Conservation (phyloP, 2,113 vertebrate genomes). For the Burhinus bistriatus region DNA sequence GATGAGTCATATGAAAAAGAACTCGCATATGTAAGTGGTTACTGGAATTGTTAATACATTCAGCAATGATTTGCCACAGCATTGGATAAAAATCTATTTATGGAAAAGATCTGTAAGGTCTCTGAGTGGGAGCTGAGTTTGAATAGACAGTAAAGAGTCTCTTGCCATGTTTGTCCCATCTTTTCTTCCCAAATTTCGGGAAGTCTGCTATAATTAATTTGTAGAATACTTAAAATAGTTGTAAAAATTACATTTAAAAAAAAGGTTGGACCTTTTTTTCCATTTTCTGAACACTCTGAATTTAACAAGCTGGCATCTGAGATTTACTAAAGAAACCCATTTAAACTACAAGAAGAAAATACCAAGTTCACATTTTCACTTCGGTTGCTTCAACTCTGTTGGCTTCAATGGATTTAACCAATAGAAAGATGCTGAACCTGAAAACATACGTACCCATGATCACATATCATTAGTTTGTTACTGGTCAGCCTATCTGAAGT, state of each 20-base stretch:
- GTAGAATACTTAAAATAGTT: background rate
- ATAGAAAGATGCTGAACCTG: background rate
- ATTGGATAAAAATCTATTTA: background rate
- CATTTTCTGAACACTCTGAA: background rate
- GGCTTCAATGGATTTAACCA: background rate
- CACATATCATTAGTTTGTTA: background rate
- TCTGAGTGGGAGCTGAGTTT: background rate
- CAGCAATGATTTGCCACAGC: background rate
- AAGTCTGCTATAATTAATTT: background rate
- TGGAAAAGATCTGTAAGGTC: background rate
- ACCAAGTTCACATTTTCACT: background rate
- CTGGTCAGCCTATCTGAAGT: background rate
- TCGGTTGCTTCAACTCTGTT: background rate
- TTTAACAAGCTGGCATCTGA: background rate
- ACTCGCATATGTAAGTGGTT: background rate
- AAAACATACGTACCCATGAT: background rate
- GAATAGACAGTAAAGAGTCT: background rate
- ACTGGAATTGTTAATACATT: slow-evolving; percentile 13
- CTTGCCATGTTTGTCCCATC: background rate
- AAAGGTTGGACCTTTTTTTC: background rate
- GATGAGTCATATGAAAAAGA: slow-evolving; percentile 25
- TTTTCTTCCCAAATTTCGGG: background rate
- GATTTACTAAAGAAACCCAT: background rate
- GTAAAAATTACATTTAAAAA: background rate
- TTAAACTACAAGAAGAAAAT: background rate